A percentile compares a stretch with the other conserved stretches of the same genome.
phyloP scores from a whole-genome alignment of 2,797 vertebrate species.

The Heterohyrax brucei region DNA sequence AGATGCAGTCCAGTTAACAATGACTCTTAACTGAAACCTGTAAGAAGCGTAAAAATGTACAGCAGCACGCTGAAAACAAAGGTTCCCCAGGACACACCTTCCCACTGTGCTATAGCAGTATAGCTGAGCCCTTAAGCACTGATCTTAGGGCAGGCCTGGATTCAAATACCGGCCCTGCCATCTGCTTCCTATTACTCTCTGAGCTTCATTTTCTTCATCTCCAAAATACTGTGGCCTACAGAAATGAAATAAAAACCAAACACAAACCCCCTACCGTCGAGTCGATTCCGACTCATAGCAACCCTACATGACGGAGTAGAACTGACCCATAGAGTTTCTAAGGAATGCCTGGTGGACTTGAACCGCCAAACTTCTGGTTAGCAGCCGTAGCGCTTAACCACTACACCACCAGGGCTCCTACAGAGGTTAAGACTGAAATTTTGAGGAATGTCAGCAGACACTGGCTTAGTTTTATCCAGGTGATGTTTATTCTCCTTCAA shows the following conservation, averaged over 20 bases:
- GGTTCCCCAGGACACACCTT: neutral
- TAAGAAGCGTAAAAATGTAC: neutral
- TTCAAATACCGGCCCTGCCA: neutral
- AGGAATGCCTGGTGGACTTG: no score
- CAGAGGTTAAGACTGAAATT: no score
- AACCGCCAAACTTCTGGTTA: no score
- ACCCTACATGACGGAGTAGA: no score
- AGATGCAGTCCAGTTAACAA: slow-evolving; percentile 59
- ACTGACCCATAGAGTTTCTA: no score
- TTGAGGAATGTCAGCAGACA: no score
- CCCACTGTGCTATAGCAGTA: neutral
- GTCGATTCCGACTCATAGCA: no score
- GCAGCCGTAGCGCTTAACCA: no score
- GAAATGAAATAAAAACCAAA: neutral
- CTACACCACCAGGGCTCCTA: no score
- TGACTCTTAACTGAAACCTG: neutral
- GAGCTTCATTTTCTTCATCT: slow-evolving; percentile 36
- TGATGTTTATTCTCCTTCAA: neutral
- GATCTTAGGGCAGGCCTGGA: no score
- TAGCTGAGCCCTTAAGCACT: neutral
- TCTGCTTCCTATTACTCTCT: neutral
- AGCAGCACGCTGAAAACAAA: neutral
- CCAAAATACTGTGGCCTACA: neutral
- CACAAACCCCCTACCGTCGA: no score
- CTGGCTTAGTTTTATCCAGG: no score